phyloP scores from a whole-genome alignment of 2,888 invertebrate genomes.

The Drosophila affinis region DNA sequence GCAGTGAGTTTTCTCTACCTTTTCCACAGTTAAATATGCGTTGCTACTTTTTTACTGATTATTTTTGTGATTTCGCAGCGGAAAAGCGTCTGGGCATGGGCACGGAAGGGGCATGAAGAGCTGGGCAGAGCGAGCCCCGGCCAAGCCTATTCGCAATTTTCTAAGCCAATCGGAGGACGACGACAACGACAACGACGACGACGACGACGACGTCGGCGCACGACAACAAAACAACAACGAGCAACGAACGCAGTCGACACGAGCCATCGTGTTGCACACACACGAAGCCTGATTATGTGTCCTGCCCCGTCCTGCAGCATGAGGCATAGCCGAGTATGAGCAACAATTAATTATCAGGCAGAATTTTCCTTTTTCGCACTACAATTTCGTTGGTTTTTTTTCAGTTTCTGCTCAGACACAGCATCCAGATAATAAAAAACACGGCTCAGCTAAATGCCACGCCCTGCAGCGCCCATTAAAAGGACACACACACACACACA shows the following conservation, averaged over 20 bases:
- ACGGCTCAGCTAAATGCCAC: slow-evolving; percentile 24
- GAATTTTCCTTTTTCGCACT: slow-evolving; percentile 49
- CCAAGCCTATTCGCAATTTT: slow-evolving; percentile 83
- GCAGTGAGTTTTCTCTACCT: background rate
- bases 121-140: slow-evolving; percentile 47
- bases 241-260: slow-evolving; percentile 42
- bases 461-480: slow-evolving; percentile 51
- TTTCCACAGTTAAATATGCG: background rate
- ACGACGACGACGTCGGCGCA: slow-evolving; percentile 65
- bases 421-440: slow-evolving; percentile 55
- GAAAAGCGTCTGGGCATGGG: background rate
- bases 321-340: slow-evolving; percentile 54
- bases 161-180: slow-evolving; percentile 81
- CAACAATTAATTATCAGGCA: slow-evolving; percentile 75
- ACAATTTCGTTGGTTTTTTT: slow-evolving; percentile 47
- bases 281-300: slow-evolving; percentile 71
- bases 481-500: slow-evolving; percentile 23
- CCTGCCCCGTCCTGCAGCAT: slow-evolving; percentile 32
- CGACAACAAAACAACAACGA: slow-evolving; percentile 75
- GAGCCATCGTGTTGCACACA: slow-evolving; percentile 24
- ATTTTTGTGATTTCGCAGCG: slow-evolving; percentile 30
- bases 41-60: slow-evolving; percentile 23
- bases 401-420: slow-evolving; percentile 7
- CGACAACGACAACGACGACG: slow-evolving; percentile 35
- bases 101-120: slow-evolving; percentile 4